Base-by-base conservation (phyloP, 1,140 invertebrate genomes). In the Drosophila triauraria region DNA sequence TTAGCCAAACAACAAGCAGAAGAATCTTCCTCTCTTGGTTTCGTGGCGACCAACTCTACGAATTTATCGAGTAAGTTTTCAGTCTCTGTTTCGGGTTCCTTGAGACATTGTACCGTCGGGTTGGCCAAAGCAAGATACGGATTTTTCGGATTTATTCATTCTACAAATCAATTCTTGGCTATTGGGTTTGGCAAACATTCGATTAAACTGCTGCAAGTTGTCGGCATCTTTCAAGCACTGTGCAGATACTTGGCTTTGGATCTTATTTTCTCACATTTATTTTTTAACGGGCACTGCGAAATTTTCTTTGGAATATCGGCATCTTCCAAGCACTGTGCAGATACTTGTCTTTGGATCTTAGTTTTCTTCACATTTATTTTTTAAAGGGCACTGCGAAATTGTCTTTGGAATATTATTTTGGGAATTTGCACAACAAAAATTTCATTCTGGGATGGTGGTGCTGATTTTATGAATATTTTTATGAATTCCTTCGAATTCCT, bases 401-500 rank as follows among this genome's bases (percentile, higher is more conserved):
- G 48, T 12, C 17, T 57, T 40, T 20, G 12, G 2, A 8, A 5
- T 38, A 5, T 63, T n/a, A 15, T 47, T 62, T n/a, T n/a, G 15
- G 5, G 17, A 13, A 20, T 4, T 48, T 1, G 0, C 15, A 2
- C 27, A 20, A 9, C 8, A 9, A 27, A 17, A 12, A 7, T 42
- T n/a, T 4, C 15, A 17, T 15, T 17, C 0, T 8, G 10, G 13
- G 32, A 13, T 1, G 30, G 7, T 3, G 32, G 32, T 10, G 9
- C 53, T 8, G 50, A 13, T n/a, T 56, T 56, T 13, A 40, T 1
- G 23, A 75, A 67, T 17, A 76, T 67, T 42, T 56, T 3, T 23
- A 76, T 27, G 20, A 76, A 76, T 50, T 76, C 40, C 10, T 76
- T 44, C 5, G 47, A 57, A 20, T 20, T 20, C 20, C 20, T n/a